A percentile compares a stretch with the other conserved stretches of the same genome.
phyloP scores from a whole-genome alignment of 1,140 invertebrate species.

The Leptinotarsa undecemlineata region DNA sequence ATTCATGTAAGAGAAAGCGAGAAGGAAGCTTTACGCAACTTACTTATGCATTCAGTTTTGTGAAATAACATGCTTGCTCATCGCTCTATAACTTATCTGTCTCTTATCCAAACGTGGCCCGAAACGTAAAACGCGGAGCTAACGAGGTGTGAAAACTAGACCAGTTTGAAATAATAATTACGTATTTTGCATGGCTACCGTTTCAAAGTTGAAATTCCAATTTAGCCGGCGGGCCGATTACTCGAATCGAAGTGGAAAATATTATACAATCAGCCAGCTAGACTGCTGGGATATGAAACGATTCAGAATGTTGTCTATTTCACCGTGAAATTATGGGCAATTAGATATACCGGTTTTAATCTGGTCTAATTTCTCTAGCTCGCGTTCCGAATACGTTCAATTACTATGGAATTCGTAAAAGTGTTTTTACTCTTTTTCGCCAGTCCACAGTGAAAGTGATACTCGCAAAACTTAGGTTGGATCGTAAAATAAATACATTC shows the following conservation, averaged over 20 bases:
- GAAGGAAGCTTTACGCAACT: not conserved
- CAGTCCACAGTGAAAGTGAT: too few species aligned
- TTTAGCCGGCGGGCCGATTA: not conserved
- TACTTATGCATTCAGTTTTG: not conserved
- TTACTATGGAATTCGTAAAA: too few species aligned
- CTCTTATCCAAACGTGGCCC: not conserved
- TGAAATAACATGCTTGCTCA: not conserved
- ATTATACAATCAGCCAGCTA: not conserved
- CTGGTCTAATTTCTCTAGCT: not conserved
- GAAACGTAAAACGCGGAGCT: not conserved
- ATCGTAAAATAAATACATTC: too few species aligned
- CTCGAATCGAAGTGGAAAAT: not conserved
- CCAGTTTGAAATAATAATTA: not conserved
- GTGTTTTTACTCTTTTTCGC: too few species aligned
- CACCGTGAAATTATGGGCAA: conserved; percentile 5
- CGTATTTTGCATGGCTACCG: not conserved
- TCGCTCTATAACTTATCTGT: not conserved
- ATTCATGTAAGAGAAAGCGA: not conserved
- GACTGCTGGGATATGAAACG: not conserved
- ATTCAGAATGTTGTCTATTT: not conserved
- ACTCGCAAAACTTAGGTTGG: too few species aligned
- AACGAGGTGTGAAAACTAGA: conserved; percentile 2
- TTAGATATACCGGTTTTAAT: not conserved
- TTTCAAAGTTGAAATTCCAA: not conserved
- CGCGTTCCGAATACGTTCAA: too few species aligned